Evolutionary conservation across 2,888 invertebrate species (phyloP), one percentile per base, ranked within the genome.

Genomic region (Acronicta aceris): DNA sequence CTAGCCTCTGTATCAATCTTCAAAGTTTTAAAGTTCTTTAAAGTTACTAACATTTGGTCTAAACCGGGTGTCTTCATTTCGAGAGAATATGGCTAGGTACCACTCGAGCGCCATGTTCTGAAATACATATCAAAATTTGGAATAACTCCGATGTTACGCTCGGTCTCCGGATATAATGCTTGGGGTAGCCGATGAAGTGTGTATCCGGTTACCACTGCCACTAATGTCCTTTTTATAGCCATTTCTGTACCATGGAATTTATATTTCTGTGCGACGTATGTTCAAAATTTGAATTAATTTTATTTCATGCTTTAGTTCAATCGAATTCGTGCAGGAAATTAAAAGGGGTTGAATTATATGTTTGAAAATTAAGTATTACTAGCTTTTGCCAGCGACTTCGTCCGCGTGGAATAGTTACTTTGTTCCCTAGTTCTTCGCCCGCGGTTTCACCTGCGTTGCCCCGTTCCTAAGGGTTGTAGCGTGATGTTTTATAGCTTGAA

Each of bases 161-260:
- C 60, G 59, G 57, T 10, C 1, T 59, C 59, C 48, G 17, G 55
- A 60, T 58, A 60, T 71, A 60, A 65, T 59, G 74, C 64, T 71
- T 68, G 71, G 87, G 87, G 87, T 82, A 76, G 36, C 73, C 81
- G 76, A 81, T 89, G 81, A 77, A 79, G 79, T 83, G 86, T 81
- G 68, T 60, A 76, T 89, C 89, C 89, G 84, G 55, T 59, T 40
- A 30, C 52, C 41, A 45, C 59, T 15, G 17, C 8, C 2, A 52
- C 52, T 53, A 40, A 62, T 55, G 47, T 45, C 43, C 46, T 38
- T 62, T 69, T 41, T 43, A 55, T 33, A 36, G 3, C 10, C 62
- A 58, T 67, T 72, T 49, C 27, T 67, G 45, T 54, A 9, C 7
- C 17, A 21, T 62, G 42, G 49, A 57, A 55, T 61, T 17, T 17